These are phyloP conservation scores for Araneus ventricosus DNA, from an alignment of 1,140 invertebrate genomes.

Conservation along the genomic window DNA sequence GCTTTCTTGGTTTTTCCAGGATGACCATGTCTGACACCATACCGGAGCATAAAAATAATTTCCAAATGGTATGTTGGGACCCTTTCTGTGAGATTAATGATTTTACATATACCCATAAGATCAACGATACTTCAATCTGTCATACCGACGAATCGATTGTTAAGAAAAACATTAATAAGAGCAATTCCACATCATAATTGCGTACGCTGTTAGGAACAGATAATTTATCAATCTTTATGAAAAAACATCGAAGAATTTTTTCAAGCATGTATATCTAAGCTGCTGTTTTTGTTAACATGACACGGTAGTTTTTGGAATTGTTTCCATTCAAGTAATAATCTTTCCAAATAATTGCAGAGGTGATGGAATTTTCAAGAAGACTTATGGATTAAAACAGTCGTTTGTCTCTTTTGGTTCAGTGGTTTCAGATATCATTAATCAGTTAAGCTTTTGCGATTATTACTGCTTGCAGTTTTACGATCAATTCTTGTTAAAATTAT, in stretches of 20 bases:
- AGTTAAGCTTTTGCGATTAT: slow-evolving; percentile 22
- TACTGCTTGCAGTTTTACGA: not conserved
- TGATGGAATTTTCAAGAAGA: not conserved
- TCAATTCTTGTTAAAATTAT: not conserved
- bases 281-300: slow-evolving; percentile 14
- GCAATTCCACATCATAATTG: slow-evolving; percentile 2
- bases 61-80: not conserved
- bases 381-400: slow-evolving; percentile 14
- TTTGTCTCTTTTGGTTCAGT: not conserved
- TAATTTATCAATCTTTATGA: not conserved
- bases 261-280: not conserved
- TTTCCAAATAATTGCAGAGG: slow-evolving; percentile 35
- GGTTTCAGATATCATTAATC: not conserved
- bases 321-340: slow-evolving; percentile 28
- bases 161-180: slow-evolving; percentile 22
- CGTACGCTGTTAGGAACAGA: not conserved
- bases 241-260: not conserved
- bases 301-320: not conserved
- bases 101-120: slow-evolving; percentile 3
- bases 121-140: not conserved
- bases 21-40: not conserved
- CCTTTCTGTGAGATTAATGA: not conserved
- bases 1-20: not conserved
- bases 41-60: not conserved
- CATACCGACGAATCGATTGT: not conserved